Percentiles rank a stretch among this genome's conserved stretches.
Conservation (phyloP, 2,113 vertebrate species). For the Cebidichthys violaceus region DNA sequence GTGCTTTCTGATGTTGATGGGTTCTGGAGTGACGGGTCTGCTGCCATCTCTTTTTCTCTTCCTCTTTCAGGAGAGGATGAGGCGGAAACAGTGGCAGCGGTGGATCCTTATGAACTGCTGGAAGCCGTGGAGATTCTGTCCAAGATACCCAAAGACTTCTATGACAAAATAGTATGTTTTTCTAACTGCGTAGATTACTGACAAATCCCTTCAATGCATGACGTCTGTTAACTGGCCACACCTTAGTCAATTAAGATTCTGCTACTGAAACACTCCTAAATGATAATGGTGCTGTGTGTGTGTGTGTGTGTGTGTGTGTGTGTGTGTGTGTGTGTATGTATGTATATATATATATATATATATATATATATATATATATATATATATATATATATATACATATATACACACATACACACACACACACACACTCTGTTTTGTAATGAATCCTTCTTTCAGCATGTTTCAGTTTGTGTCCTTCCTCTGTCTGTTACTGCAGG, state of each 20-base stretch:
- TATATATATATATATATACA: too few relatives aligned
- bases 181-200: background rate
- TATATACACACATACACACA: too few relatives aligned
- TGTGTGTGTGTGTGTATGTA: too few relatives aligned
- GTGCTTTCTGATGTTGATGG: background rate
- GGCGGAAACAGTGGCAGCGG: conserved; percentile 83
- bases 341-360: too few relatives aligned
- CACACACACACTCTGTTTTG: too few relatives aligned
- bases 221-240: background rate
- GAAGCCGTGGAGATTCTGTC: conserved; percentile 96
- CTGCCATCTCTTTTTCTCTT: background rate
- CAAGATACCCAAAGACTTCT: conserved; percentile 98
- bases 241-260: background rate
- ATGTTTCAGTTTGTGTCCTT: background rate
- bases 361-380: too few relatives aligned
- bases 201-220: background rate
- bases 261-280: background rate
- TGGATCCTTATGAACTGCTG: conserved; percentile 96
- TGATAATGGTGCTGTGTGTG: background rate
- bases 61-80: conserved; percentile 86
- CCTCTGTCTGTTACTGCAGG: conserved; percentile 79
- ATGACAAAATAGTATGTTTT: conserved; percentile 95
- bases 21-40: background rate
- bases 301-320: too few relatives aligned
- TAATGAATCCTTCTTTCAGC: too few relatives aligned